Evolutionary conservation across 1,140 invertebrate species (phyloP).

Genomic region (Drosophila nannoptera): DNA sequence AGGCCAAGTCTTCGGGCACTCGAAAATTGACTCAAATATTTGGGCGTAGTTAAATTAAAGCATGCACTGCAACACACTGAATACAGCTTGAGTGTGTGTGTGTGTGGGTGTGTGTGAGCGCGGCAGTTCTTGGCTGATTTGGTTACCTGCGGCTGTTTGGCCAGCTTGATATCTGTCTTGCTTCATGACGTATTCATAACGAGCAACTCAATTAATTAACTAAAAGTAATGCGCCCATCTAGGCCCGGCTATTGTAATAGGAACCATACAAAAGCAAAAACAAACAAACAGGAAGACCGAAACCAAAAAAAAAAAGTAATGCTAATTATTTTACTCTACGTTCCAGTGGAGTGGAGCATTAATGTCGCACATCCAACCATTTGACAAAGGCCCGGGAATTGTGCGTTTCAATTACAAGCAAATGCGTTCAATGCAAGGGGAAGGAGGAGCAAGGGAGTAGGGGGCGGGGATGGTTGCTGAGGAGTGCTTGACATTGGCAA

Average conservation of each 20-base stretch:
- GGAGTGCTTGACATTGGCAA: constrained; percentile 44
- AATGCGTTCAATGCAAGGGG: constrained; percentile 1
- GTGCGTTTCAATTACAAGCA: constrained; percentile 63
- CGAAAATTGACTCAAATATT: constrained; percentile 75
- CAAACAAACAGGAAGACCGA: constrained; percentile 23
- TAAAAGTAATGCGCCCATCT: constrained; percentile 48
- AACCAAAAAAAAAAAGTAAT: constrained; percentile 50
- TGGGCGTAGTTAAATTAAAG: constrained; percentile 49
- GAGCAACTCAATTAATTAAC: constrained; percentile 74
- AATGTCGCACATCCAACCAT: neutral
- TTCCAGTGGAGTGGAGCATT: constrained; percentile 10
- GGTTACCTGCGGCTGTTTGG: constrained; percentile 71
- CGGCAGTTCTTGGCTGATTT: constrained; percentile 43
- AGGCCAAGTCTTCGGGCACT: constrained; percentile 65
- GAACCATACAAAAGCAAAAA: constrained; percentile 24
- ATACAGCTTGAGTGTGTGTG: constrained; percentile 5
- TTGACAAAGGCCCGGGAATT: constrained; percentile 2
- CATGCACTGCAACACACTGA: constrained; percentile 17
- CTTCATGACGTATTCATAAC: constrained; percentile 72
- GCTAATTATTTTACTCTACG: constrained; percentile 69
- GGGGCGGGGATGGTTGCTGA: neutral
- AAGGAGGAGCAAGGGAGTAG: constrained; percentile 8
- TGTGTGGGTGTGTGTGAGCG: neutral
- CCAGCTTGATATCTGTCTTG: constrained; percentile 40
- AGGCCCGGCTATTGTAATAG: constrained; percentile 40